phyloP scores from a whole-genome alignment of 2,888 invertebrate genomes.

The Andrena marginata region DNA sequence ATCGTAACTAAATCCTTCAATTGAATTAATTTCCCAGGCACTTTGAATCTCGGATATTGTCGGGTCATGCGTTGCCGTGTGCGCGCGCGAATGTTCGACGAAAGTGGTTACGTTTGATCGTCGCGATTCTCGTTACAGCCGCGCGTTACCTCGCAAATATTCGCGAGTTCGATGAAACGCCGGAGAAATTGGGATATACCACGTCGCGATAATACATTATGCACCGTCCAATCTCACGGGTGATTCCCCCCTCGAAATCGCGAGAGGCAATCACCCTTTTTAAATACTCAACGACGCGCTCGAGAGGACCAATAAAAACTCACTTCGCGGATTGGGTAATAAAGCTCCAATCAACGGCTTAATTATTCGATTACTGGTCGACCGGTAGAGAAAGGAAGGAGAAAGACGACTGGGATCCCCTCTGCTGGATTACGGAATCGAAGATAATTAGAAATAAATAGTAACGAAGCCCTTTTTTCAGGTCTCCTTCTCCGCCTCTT shows the following conservation, averaged over 20 bases:
- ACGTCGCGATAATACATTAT: slow-evolving; percentile 73
- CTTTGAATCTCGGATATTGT: not conserved
- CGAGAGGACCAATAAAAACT: slow-evolving; percentile 83
- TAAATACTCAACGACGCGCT: slow-evolving; percentile 78
- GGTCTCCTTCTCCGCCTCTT: not conserved
- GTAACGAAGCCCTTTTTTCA: slow-evolving; percentile 70
- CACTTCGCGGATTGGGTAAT: slow-evolving; percentile 84
- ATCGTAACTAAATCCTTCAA: not conserved
- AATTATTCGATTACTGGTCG: slow-evolving; percentile 83
- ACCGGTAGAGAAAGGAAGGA: slow-evolving; percentile 55
- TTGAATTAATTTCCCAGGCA: slow-evolving; percentile 9
- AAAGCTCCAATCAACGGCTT: slow-evolving; percentile 85
- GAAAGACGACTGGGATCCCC: slow-evolving; percentile 56
- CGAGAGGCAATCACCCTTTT: slow-evolving; percentile 80
- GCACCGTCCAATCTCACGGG: slow-evolving; percentile 79
- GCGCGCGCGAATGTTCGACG: not conserved
- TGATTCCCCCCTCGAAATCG: slow-evolving; percentile 75
- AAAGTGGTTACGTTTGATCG: slow-evolving; percentile 39
- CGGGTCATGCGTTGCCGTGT: not conserved
- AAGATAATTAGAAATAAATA: slow-evolving; percentile 85
- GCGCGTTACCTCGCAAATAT: slow-evolving; percentile 27
- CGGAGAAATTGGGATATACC: slow-evolving; percentile 65
- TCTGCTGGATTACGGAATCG: slow-evolving; percentile 80
- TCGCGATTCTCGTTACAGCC: slow-evolving; percentile 14
- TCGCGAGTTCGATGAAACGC: slow-evolving; percentile 50